A percentile compares a stretch with the other conserved stretches of the same genome.
phyloP scores from a whole-genome alignment of 1,140 invertebrate species.

The Agrypnia vestita region DNA sequence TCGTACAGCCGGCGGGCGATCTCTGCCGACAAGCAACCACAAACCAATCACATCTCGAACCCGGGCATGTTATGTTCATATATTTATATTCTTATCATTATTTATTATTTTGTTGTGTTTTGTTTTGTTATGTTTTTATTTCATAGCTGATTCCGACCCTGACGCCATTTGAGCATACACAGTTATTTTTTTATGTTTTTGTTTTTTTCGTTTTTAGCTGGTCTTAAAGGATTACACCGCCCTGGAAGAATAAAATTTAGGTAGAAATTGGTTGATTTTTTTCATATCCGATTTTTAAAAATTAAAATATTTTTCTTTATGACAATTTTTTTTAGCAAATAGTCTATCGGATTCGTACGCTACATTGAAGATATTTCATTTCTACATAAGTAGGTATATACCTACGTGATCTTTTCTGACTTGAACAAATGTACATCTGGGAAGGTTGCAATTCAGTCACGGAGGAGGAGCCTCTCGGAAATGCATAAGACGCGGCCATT shows the following conservation, averaged over 20 bases:
- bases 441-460: too few relatives aligned
- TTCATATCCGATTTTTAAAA: neutral
- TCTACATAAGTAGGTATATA: too few relatives aligned
- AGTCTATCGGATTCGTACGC: too few relatives aligned
- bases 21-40: constrained; percentile 87
- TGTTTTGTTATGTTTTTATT: constrained; percentile 46
- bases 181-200: neutral
- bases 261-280: too few relatives aligned
- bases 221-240: too few relatives aligned
- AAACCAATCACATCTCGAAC: constrained; percentile 87
- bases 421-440: too few relatives aligned
- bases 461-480: too few relatives aligned
- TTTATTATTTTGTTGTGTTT: constrained; percentile 47
- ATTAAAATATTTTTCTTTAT: neutral
- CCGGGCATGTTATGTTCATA: constrained; percentile 85
- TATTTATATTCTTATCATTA: constrained; percentile 69
- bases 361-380: too few relatives aligned
- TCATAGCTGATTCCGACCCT: neutral
- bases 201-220: neutral
- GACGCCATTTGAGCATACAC: neutral
- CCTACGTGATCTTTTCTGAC: too few relatives aligned
- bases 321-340: too few relatives aligned
- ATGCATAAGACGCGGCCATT: too few relatives aligned
- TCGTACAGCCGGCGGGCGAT: constrained; percentile 88
- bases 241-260: too few relatives aligned